Evolutionary conservation across 2,888 invertebrate genomes (phyloP).

Genomic region (Melanophora roralis): DNA sequence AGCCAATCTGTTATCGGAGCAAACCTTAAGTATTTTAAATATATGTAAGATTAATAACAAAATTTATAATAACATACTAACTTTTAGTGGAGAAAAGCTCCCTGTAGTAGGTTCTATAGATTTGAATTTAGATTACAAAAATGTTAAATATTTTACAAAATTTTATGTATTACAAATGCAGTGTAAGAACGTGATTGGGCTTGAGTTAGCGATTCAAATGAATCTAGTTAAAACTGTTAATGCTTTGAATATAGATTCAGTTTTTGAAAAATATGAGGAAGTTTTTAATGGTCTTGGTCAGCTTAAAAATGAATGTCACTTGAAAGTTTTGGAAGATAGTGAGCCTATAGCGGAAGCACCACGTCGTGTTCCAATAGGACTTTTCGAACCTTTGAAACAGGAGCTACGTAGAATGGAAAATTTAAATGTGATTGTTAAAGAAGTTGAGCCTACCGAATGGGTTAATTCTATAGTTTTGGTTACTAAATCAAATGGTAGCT

Average conservation of each 20-base stretch:
- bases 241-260: constrained; percentile 12
- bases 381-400: constrained; percentile 19
- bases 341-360: constrained; percentile 20
- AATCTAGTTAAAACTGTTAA: constrained; percentile 22
- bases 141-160: neutral
- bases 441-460: neutral
- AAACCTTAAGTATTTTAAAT: constrained; percentile 5
- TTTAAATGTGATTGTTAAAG: constrained; percentile 1
- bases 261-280: constrained; percentile 30
- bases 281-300: constrained; percentile 29
- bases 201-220: constrained; percentile 20
- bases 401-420: constrained; percentile 20
- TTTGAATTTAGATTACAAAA: neutral
- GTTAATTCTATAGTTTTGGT: constrained; percentile 6
- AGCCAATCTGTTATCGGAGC: neutral
- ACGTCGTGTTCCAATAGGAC: constrained; percentile 6
- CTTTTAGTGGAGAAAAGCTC: constrained; percentile 35
- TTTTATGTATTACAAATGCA: neutral
- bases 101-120: neutral
- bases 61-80: constrained; percentile 15
- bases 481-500: neutral
- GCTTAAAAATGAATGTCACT: constrained; percentile 25
- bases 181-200: constrained; percentile 1
- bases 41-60: neutral
- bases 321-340: constrained; percentile 18